These are phyloP conservation scores for Phthorimaea operculella DNA, from an alignment of 1,140 invertebrate species.

Conservation along the genomic window DNA sequence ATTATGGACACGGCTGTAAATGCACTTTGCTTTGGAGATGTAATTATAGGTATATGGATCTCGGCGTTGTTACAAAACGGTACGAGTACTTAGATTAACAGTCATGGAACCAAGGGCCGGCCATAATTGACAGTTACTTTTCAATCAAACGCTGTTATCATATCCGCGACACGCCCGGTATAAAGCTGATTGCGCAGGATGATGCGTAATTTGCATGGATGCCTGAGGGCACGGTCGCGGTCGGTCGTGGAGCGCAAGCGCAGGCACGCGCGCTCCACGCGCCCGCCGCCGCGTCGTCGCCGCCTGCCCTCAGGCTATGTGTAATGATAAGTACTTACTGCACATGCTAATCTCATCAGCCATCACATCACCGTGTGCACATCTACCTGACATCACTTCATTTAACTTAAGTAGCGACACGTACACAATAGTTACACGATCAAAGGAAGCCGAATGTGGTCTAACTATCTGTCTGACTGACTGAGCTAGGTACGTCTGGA, in stretches of 20 bases:
- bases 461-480: too few relatives aligned
- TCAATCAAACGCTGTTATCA: slow-evolving; percentile 29
- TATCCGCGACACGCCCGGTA: slow-evolving; percentile 10
- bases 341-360: neutral
- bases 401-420: neutral
- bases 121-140: slow-evolving; percentile 9
- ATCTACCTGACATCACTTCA: neutral
- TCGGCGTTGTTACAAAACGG: neutral
- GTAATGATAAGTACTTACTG: too few relatives aligned
- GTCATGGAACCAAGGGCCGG: neutral
- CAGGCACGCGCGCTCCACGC: slow-evolving; percentile 3
- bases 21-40: slow-evolving; percentile 24
- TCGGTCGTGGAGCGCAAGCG: slow-evolving; percentile 1
- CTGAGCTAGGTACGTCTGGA: too few relatives aligned
- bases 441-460: too few relatives aligned
- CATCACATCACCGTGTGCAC: neutral
- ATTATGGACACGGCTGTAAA: slow-evolving; percentile 31
- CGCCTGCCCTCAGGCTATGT: neutral
- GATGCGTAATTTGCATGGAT: slow-evolving; percentile 28
- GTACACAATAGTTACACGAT: too few relatives aligned
- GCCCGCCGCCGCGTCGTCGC: neutral
- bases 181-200: slow-evolving; percentile 20
- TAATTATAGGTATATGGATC: slow-evolving; percentile 14
- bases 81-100: neutral
- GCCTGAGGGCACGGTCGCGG: slow-evolving; percentile 9